phyloP scores from a whole-genome alignment of 2,797 vertebrate species.

The Triplophysa yarkandensis region DNA sequence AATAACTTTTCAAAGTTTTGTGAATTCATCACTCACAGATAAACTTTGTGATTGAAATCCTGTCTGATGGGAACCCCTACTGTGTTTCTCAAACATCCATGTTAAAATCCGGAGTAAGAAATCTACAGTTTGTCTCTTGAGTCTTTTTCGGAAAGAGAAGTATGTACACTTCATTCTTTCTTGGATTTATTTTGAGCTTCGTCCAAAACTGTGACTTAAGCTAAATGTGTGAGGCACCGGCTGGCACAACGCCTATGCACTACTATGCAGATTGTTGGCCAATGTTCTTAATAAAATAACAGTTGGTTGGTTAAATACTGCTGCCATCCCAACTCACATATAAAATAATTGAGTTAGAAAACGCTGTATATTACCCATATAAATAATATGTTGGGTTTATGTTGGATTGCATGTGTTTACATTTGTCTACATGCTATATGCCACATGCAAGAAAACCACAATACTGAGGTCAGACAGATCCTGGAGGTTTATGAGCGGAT shows the following conservation, averaged over 20 bases:
- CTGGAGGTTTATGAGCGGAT: conserved; percentile 26
- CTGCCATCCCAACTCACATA: not conserved
- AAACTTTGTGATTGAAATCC: not conserved
- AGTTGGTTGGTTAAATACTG: not conserved
- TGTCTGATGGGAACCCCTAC: not conserved
- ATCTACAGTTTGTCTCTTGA: not conserved
- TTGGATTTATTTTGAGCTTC: not conserved
- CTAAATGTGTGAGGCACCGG: not conserved
- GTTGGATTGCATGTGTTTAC: not conserved
- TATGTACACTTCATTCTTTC: not conserved
- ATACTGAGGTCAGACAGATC: conserved; percentile 19
- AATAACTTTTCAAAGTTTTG: not conserved
- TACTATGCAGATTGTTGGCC: not conserved
- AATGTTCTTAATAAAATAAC: not conserved
- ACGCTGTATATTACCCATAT: too few species aligned
- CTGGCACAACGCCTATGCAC: not conserved
- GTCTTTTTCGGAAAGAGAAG: not conserved
- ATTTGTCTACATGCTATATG: not conserved
- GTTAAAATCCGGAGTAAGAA: not conserved
- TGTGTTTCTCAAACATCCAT: not conserved
- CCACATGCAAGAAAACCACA: not conserved
- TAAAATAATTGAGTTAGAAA: too few species aligned
- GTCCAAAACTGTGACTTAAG: not conserved
- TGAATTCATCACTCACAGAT: not conserved
- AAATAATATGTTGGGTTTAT: too few species aligned